These are phyloP conservation scores for Catharus fuscescens DNA, from an alignment of 2,113 vertebrate species.

Conservation along the genomic window DNA sequence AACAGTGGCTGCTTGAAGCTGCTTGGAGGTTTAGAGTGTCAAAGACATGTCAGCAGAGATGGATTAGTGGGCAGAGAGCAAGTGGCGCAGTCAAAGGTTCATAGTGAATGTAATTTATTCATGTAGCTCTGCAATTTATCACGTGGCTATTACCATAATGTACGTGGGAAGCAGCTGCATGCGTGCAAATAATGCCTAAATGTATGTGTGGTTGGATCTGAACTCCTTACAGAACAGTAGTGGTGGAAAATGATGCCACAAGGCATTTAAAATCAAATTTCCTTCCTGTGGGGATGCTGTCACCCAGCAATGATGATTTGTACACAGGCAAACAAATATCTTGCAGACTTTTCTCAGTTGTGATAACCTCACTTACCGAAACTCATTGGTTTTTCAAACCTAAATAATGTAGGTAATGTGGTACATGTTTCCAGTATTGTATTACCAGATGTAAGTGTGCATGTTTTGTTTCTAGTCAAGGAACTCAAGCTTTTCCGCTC, in stretches of 20 bases:
- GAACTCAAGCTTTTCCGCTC: neutral
- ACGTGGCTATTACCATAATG: slow-evolving; percentile 36
- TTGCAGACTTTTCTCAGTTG: neutral
- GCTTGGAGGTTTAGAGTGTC: neutral
- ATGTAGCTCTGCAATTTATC: neutral
- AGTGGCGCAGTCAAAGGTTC: slow-evolving; percentile 44
- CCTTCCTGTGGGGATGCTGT: slow-evolving; percentile 18
- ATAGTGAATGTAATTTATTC: slow-evolving; percentile 54
- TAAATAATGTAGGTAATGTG: neutral
- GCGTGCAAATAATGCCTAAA: slow-evolving; percentile 13
- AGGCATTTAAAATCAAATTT: slow-evolving; percentile 35
- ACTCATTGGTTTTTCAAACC: neutral
- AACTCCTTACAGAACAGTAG: neutral
- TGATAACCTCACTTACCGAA: neutral
- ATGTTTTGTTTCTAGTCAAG: neutral
- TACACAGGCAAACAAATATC: neutral
- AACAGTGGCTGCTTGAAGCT: slow-evolving; percentile 21
- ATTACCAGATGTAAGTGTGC: neutral
- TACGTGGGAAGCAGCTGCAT: slow-evolving; percentile 13
- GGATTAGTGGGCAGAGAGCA: slow-evolving; percentile 47
- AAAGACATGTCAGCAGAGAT: slow-evolving; percentile 15
- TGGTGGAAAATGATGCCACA: neutral
- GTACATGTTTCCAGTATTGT: neutral
- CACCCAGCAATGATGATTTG: neutral
- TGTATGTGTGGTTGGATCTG: slow-evolving; percentile 16